Evolutionary conservation across 2,888 invertebrate species (phyloP).

Genomic region (Seira musarum): DNA sequence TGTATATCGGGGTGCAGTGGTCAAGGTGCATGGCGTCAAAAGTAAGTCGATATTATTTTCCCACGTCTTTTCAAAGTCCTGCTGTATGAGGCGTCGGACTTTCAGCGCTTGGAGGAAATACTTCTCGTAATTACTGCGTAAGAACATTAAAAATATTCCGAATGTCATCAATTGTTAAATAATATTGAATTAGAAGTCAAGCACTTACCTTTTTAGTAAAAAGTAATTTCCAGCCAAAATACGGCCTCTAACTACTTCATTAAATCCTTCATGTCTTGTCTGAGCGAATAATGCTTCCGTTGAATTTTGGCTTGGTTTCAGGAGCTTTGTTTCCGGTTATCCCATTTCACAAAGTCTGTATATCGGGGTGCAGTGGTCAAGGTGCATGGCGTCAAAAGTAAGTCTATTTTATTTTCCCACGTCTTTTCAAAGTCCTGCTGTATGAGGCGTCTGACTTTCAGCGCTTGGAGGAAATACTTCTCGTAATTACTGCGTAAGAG

Average conservation of each 20-base stretch:
- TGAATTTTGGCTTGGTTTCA: slow-evolving; percentile 78
- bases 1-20: slow-evolving; percentile 86
- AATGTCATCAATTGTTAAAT: too few species aligned
- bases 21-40: slow-evolving; percentile 92
- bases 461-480: slow-evolving; percentile 90
- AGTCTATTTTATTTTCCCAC: slow-evolving; percentile 79
- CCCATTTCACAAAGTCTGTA: slow-evolving; percentile 82
- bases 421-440: slow-evolving; percentile 86
- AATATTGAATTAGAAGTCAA: slow-evolving; percentile 3
- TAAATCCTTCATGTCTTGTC: slow-evolving; percentile 88
- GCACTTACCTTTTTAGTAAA: slow-evolving; percentile 80
- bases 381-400: slow-evolving; percentile 94
- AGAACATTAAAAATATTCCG: too few species aligned
- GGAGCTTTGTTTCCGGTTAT: slow-evolving; percentile 91
- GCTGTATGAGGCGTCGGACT: slow-evolving; percentile 87
- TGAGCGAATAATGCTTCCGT: slow-evolving; percentile 88
- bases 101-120: slow-evolving; percentile 93
- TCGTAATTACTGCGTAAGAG: slow-evolving; percentile 80
- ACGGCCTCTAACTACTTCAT: slow-evolving; percentile 91
- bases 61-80: slow-evolving; percentile 90
- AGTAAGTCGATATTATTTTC: slow-evolving; percentile 80
- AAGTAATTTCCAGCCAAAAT: slow-evolving; percentile 98
- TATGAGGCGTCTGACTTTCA: slow-evolving; percentile 91
- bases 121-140: slow-evolving; percentile 85
- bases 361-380: slow-evolving; percentile 87